phyloP scores from a whole-genome alignment of 2,797 vertebrate species.

The Perodicticus potto region DNA sequence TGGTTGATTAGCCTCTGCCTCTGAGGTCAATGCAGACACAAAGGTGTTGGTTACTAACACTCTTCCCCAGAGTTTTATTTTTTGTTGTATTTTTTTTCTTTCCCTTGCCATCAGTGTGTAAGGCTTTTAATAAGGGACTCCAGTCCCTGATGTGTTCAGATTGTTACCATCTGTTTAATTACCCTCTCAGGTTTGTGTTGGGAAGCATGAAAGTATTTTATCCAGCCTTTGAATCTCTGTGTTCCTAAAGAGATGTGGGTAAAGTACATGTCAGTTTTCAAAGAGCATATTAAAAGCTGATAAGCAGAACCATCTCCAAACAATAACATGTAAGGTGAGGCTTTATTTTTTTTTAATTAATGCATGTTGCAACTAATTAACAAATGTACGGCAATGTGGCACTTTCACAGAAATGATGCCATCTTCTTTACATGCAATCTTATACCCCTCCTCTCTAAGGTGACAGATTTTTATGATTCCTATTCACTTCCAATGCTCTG shows the following conservation, averaged over 20 bases:
- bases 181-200: constrained; percentile 79
- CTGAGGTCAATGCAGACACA: constrained; percentile 69
- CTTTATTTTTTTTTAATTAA: constrained; percentile 49
- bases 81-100: neutral
- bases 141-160: constrained; percentile 81
- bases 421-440: neutral
- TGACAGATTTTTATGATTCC: constrained; percentile 34
- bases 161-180: constrained; percentile 85
- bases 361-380: constrained; percentile 64
- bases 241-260: constrained; percentile 79
- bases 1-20: constrained; percentile 62
- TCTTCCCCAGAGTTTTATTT: constrained; percentile 53
- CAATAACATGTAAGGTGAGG: constrained; percentile 66
- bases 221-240: constrained; percentile 73
- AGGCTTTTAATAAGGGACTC: constrained; percentile 85
- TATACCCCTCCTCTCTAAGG: neutral
- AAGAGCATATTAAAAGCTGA: constrained; percentile 79
- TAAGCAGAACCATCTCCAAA: constrained; percentile 77
- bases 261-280: constrained; percentile 77
- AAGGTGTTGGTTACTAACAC: constrained; percentile 73
- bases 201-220: constrained; percentile 80
- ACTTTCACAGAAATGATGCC: constrained; percentile 32
- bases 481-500: neutral
- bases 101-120: constrained; percentile 62
- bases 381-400: constrained; percentile 41